phyloP scores from a whole-genome alignment of 2,888 invertebrate species.

The Ditula angustiorana region DNA sequence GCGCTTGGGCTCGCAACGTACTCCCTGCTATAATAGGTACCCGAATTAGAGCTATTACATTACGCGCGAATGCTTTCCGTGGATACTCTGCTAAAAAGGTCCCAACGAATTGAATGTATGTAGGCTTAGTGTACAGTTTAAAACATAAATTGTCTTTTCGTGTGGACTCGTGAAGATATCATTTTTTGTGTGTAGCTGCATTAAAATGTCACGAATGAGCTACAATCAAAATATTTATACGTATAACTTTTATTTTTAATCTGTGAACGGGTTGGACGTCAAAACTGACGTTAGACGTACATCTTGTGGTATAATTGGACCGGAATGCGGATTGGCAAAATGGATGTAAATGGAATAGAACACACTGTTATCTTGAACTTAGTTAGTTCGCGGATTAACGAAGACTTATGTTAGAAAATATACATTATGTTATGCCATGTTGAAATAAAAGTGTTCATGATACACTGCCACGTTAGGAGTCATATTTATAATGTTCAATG shows the following conservation, averaged over 20 bases:
- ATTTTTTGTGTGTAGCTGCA: too few relatives aligned
- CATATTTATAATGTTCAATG: constrained; percentile 2
- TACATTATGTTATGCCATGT: background rate
- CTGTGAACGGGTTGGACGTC: constrained; percentile 7
- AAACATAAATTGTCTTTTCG: too few relatives aligned
- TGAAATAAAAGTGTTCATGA: constrained; percentile 1
- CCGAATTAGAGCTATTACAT: too few relatives aligned
- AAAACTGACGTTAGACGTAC: background rate
- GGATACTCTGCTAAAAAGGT: too few relatives aligned
- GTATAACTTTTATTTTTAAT: background rate
- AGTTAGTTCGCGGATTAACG: background rate
- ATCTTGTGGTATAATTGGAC: background rate
- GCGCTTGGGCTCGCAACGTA: too few relatives aligned
- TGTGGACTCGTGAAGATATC: too few relatives aligned
- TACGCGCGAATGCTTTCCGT: too few relatives aligned
- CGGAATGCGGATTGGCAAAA: constrained; percentile 13
- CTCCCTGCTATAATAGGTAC: too few relatives aligned
- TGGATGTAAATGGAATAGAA: background rate
- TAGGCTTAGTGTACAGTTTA: too few relatives aligned
- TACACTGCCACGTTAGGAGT: constrained; percentile 25
- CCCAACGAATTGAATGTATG: too few relatives aligned
- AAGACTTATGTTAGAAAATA: background rate
- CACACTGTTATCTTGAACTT: background rate
- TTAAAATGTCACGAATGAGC: too few relatives aligned
- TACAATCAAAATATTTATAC: too few relatives aligned